phyloP scores from a whole-genome alignment of 2,797 vertebrate species.

The Chrysolophus pictus region DNA sequence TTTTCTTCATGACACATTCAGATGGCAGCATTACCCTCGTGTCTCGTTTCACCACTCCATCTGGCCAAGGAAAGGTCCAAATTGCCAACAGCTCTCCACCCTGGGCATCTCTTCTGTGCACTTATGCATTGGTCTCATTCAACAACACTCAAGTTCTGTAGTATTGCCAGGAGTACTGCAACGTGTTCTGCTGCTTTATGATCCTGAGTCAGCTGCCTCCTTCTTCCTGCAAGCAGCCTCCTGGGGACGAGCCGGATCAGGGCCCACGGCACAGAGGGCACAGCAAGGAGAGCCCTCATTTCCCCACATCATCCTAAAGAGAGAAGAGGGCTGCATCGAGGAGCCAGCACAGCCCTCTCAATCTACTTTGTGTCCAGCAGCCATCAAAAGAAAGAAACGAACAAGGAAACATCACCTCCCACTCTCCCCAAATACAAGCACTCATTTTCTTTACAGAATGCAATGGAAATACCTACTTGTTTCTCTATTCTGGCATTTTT shows the following conservation, averaged over 20 bases:
- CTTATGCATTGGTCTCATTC: background rate
- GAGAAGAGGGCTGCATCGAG: background rate
- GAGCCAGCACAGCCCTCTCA: accelerated
- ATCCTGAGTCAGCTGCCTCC: background rate
- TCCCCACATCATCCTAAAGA: background rate
- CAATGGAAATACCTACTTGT: background rate
- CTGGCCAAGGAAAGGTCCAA: background rate
- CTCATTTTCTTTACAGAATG: background rate
- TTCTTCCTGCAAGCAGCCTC: background rate
- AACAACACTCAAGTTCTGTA: background rate
- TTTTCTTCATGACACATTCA: background rate
- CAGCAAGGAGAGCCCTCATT: background rate
- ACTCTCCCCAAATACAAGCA: background rate
- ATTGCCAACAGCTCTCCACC: background rate
- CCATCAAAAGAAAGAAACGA: background rate
- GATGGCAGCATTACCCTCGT: background rate
- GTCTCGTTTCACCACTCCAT: background rate
- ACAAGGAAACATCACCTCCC: background rate
- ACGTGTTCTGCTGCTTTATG: background rate
- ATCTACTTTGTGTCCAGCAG: background rate
- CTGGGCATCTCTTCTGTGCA: background rate
- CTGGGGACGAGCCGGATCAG: background rate
- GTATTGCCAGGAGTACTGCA: background rate
- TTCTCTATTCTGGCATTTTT: accelerated
- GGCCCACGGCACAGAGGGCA: background rate